Conservation (phyloP, 2,113 vertebrate genomes). For the Micronycteris hirsuta region DNA sequence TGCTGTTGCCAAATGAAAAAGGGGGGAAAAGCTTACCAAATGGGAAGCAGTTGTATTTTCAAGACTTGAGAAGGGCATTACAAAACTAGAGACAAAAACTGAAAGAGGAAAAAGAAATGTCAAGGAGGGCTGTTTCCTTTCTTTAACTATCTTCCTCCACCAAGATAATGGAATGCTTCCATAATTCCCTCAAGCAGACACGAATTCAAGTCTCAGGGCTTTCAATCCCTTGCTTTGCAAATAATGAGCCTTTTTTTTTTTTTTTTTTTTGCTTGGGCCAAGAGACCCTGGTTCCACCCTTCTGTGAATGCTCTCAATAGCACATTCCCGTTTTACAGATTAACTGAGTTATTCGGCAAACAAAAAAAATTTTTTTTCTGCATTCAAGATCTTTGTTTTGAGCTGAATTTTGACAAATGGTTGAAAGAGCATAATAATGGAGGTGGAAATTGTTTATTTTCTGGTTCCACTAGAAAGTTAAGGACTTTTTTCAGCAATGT, state of each 20-base stretch:
- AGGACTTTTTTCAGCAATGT: background rate
- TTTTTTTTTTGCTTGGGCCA: slow-evolving; percentile 16
- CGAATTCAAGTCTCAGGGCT: background rate
- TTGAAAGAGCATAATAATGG: slow-evolving; percentile 8
- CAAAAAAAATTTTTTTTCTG: slow-evolving; percentile 32
- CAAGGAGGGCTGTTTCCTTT: background rate
- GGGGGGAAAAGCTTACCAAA: background rate
- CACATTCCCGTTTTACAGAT: slow-evolving; percentile 43
- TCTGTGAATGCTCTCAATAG: slow-evolving; percentile 30
- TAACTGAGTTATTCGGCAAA: background rate
- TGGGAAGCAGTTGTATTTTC: slow-evolving; percentile 69
- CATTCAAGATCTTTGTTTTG: slow-evolving; percentile 59
- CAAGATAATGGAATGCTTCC: background rate
- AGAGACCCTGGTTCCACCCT: background rate
- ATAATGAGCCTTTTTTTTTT: slow-evolving; percentile 14
- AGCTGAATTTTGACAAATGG: slow-evolving; percentile 58
- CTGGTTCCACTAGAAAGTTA: slow-evolving; percentile 45
- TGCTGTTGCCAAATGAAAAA: slow-evolving; percentile 55
- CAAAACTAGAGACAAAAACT: slow-evolving; percentile 13
- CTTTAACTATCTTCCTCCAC: background rate
- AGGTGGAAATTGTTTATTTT: slow-evolving; percentile 51
- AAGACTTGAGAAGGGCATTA: slow-evolving; percentile 17
- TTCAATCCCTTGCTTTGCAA: slow-evolving; percentile 10
- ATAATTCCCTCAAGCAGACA: background rate
- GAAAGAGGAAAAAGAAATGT: background rate